Base-by-base conservation (phyloP, 1,140 invertebrate species). In the Eufriesea mexicana region DNA sequence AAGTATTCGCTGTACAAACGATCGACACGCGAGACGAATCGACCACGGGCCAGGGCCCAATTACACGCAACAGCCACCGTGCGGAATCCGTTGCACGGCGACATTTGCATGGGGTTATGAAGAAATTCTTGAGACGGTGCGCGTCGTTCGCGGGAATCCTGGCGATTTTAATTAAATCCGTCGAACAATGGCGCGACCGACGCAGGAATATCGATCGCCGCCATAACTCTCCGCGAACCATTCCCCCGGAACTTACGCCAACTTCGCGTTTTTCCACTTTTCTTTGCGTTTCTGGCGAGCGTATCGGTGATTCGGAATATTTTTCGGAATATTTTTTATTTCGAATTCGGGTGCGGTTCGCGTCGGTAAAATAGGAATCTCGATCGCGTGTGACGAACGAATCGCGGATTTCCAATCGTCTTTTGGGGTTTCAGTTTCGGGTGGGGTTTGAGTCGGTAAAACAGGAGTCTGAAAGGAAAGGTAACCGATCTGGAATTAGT, bases 101-200 rank as follows among this genome's bases (percentile, higher is more conserved):
- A 91, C 85, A 91, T 92, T 92, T 92, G 86, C 90, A 91, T 91
- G 83, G 86, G 82, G 84, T 90, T 92, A 93, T 93, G 90, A 92
- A 90, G 85, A 93, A 92, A 93, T 92, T 93, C 91, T 86, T 89
- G 72, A 86, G 86, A 79, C 79, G 59, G 57, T 83, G 84, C 75
- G 77, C 85, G 84, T 87, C 79, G 85, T 87, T 84, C 80, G 76
- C 84, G 85, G 84, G 92, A 92, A 93, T 93, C 73, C 88, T 84
- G 87, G 83, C 85, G 76, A 93, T 93, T 93, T 93, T 92, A 93
- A 93, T 93, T 93, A 93, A 93, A 92, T 86, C 77, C 86, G 51
- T 18, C 76, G 83, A 81, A 84, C 83, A 84, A 84, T 84, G 54
- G 75, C 42, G 72, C 74, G 81, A 51, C 51, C 47, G 54, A 55